phyloP scores from a whole-genome alignment of 35 echinoderm and acorn worm species.

The Patiria miniata region DNA sequence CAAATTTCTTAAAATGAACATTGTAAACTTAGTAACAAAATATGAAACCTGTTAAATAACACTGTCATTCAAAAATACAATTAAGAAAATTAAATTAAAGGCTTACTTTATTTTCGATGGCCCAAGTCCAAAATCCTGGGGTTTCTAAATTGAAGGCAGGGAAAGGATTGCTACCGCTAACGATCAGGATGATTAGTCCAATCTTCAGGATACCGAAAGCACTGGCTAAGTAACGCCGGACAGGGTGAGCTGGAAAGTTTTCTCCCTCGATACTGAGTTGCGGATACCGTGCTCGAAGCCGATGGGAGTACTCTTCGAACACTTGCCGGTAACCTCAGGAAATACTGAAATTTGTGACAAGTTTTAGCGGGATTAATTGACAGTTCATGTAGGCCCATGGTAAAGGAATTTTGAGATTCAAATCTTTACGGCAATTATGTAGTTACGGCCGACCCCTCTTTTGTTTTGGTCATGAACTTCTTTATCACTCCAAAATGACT shows the following conservation, averaged over 20 bases:
- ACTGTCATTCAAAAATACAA: not conserved
- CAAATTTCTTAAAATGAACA: no score
- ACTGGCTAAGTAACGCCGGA: constrained; percentile 76
- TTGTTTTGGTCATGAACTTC: no score
- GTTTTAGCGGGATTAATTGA: not conserved
- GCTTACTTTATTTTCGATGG: constrained; percentile 96
- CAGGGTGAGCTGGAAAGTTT: constrained; percentile 81
- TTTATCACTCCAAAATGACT: no score
- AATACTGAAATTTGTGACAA: constrained; percentile 69
- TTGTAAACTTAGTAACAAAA: no score
- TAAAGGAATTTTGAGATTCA: no score
- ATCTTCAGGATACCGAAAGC: constrained; percentile 73
- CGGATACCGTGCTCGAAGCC: constrained; percentile 85
- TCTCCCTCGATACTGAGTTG: constrained; percentile 77
- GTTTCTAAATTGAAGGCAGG: constrained; percentile 72
- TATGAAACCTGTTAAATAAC: no score
- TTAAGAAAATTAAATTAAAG: not conserved
- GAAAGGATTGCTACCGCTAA: constrained; percentile 85
- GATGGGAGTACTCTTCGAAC: constrained; percentile 89
- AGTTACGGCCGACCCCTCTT: no score
- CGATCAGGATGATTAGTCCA: constrained; percentile 70
- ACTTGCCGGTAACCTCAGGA: constrained; percentile 98
- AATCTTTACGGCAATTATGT: no score
- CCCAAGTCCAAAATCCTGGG: constrained; percentile 79
- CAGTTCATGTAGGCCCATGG: not conserved